Conservation (phyloP, 1,140 invertebrate species). For the Drosophila ficusphila region DNA sequence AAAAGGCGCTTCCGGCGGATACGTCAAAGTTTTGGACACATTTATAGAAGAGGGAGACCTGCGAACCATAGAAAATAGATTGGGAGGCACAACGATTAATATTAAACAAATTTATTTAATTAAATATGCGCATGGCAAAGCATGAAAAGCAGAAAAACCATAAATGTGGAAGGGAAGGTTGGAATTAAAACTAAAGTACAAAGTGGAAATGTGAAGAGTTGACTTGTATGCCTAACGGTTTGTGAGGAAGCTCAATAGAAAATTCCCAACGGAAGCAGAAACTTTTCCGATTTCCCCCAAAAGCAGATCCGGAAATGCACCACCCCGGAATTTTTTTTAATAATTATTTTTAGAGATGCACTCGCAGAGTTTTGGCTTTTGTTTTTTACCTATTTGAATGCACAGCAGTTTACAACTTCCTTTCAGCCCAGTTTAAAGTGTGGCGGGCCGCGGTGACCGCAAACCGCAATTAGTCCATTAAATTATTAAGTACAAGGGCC, state of each 20-base stretch:
- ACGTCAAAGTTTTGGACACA: constrained; percentile 73
- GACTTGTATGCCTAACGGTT: constrained; percentile 49
- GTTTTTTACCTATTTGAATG: constrained; percentile 16
- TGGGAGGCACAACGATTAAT: constrained; percentile 67
- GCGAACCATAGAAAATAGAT: constrained; percentile 70
- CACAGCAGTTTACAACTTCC: constrained; percentile 50
- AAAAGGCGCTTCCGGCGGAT: constrained; percentile 77
- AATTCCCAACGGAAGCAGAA: constrained; percentile 56
- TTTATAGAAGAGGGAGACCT: constrained; percentile 46
- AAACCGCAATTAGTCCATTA: constrained; percentile 73
- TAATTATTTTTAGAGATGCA: constrained; percentile 29
- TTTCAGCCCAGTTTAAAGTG: constrained; percentile 57
- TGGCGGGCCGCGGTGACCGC: constrained; percentile 39
- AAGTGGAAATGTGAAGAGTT: constrained; percentile 22
- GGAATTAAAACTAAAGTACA: constrained; percentile 72
- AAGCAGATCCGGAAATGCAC: constrained; percentile 63
- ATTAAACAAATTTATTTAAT: constrained; percentile 55
- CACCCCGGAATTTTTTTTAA: not conserved
- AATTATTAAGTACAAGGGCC: constrained; percentile 72
- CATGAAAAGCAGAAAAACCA: constrained; percentile 32
- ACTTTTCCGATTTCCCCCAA: constrained; percentile 45
- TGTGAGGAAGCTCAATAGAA: constrained; percentile 23
- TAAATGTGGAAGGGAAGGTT: constrained; percentile 16
- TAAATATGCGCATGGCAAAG: constrained; percentile 72
- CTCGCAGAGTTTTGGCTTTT: constrained; percentile 5